Evolutionary conservation across 2,797 vertebrate genomes (phyloP).

Genomic region (Acomys russatus): DNA sequence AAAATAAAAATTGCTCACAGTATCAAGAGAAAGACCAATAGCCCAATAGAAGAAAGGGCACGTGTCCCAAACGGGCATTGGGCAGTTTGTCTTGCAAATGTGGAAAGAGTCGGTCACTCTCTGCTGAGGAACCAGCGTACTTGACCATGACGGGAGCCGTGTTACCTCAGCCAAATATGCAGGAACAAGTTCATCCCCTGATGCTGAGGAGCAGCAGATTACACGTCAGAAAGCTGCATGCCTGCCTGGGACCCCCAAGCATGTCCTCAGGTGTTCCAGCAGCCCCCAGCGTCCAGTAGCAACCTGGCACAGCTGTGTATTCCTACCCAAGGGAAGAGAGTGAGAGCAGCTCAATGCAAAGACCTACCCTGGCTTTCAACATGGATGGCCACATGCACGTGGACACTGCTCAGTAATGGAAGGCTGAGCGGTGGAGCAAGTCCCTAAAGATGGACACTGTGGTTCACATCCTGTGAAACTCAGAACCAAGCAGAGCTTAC

Average conservation of each 20-base stretch:
- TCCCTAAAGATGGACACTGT: neutral
- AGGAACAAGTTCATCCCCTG: no score
- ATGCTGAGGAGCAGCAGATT: neutral
- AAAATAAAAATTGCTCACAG: neutral
- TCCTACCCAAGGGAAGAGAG: neutral
- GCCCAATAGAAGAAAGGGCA: neutral
- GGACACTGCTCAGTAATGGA: fast-evolving
- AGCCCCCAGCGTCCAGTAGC: neutral
- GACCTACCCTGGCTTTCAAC: neutral
- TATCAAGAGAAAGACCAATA: neutral
- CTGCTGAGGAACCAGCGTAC: neutral
- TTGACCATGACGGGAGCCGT: neutral
- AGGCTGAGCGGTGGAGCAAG: neutral
- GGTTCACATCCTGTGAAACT: neutral
- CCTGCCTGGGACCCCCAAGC: no score
- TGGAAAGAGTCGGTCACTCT: neutral
- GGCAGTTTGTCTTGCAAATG: neutral
- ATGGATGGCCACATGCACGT: fast-evolving
- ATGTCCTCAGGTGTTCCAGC: neutral
- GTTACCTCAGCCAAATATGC: fast-evolving
- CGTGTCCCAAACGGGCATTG: fast-evolving
- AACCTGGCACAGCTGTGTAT: neutral
- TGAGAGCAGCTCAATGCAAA: no score
- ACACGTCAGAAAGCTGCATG: neutral
- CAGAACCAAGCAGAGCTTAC: no score